Base-by-base conservation (phyloP, 2,888 invertebrate species). In the Conchocele bisecta region DNA sequence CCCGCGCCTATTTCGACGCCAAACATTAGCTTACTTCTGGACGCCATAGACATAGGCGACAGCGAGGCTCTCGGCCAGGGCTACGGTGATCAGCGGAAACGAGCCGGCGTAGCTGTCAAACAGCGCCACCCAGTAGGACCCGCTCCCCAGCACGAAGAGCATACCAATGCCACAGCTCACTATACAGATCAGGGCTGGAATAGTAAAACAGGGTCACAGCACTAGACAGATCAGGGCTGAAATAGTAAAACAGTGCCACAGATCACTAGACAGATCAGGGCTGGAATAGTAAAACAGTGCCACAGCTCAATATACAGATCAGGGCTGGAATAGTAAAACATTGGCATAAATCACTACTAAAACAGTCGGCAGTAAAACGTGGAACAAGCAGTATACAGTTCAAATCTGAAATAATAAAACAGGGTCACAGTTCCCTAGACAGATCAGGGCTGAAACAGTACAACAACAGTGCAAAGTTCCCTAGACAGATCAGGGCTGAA, bases 171-270 rank as follows among this genome's bases (percentile, higher is more conserved):
- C 13, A 64, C 81, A 84, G 35, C 82, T 82, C n/a, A 77, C 68
- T 0, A 69, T 60, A 48, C 87, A 86, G 22, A 87, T 67, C 1
- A 84, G 48, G 33, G 77, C 87, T 87, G 77, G 13, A 79, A 66
- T 53, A 33, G 17, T 56, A n/a, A 60, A 5, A 24, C 20, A 9
- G 26, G n/a, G n/a, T n/a, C n/a, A n/a, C n/a, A n/a, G n/a, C n/a
- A n/a, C n/a, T n/a, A n/a, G n/a, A n/a, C n/a, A n/a, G n/a, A n/a
- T n/a, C n/a, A n/a, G n/a, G n/a, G n/a, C n/a, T n/a, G n/a, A n/a
- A n/a, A n/a, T n/a, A n/a, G 71, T 87, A 86, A 68, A 87, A 86
- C 37, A 86, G 69, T 0, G 82, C 85, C 37, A 87, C 86, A 86
- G 86, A 86, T 72, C 86, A 87, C 6, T 84, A 82, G 15, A 86